A percentile compares a stretch with the other conserved stretches of the same genome.
Conservation (phyloP, 2,797 vertebrate species). For the Oreochromis grahami region DNA sequence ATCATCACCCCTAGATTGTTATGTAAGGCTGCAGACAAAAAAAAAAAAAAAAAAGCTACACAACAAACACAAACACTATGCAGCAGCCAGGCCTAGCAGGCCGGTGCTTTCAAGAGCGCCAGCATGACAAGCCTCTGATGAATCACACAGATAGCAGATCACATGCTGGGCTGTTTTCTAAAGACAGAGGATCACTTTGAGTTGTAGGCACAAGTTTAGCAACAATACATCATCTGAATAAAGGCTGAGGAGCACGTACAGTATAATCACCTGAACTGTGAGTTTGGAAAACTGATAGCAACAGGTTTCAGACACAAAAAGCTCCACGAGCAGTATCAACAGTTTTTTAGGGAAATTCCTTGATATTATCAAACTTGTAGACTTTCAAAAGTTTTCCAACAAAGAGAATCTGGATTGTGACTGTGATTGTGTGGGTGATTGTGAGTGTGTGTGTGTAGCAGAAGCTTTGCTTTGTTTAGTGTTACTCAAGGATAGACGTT, state of each 20-base stretch:
- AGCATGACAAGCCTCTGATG: constrained; percentile 47
- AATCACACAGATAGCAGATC: constrained; percentile 44
- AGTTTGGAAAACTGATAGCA: background rate
- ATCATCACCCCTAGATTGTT: background rate
- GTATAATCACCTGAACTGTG: background rate
- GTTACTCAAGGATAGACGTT: background rate
- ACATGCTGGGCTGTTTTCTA: constrained; percentile 28
- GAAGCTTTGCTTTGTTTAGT: background rate
- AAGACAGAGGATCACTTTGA: constrained; percentile 21
- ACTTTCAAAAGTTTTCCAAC: background rate
- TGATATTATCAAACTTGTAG: background rate
- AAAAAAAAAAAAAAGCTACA: background rate
- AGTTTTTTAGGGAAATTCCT: background rate
- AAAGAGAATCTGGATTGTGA: background rate
- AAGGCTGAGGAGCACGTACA: background rate
- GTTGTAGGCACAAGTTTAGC: background rate
- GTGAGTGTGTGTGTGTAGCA: background rate
- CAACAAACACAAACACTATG: background rate
- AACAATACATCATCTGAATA: background rate
- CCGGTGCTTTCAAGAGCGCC: constrained; percentile 25
- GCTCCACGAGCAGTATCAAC: background rate
- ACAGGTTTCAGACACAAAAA: background rate
- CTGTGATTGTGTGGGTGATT: background rate
- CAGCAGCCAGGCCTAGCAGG: constrained; percentile 16
- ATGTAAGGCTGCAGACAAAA: constrained; percentile 10